phyloP scores from a whole-genome alignment of 2,797 vertebrate species.

The Lagodon rhomboides region DNA sequence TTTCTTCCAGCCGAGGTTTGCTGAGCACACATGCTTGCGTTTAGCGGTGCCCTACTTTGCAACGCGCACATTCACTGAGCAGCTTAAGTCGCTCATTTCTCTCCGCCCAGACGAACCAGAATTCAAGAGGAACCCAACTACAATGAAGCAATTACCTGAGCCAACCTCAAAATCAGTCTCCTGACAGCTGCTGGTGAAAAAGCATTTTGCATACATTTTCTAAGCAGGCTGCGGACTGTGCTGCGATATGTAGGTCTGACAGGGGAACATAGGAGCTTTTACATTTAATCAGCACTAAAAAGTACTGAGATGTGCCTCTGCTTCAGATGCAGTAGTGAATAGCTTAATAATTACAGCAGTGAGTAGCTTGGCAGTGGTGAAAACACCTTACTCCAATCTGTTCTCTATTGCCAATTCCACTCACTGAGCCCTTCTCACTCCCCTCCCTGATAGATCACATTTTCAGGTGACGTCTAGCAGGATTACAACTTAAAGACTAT shows the following conservation, averaged over 20 bases:
- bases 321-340: slow-evolving; percentile 14
- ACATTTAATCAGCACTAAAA: slow-evolving; percentile 11
- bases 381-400: background rate
- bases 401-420: background rate
- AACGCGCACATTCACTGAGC: background rate
- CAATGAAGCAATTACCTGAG: slow-evolving; percentile 14
- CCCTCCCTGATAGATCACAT: background rate
- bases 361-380: slow-evolving; percentile 15
- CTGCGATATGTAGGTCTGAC: background rate
- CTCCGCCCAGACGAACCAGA: background rate
- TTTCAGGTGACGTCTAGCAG: slow-evolving; percentile 23
- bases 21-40: slow-evolving; percentile 13
- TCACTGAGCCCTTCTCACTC: slow-evolving; percentile 4
- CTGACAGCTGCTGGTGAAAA: background rate
- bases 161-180: slow-evolving; percentile 12
- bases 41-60: background rate
- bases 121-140: background rate
- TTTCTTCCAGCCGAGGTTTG: slow-evolving; percentile 20
- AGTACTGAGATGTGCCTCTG: background rate
- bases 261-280: background rate
- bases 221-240: background rate
- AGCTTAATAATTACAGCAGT: slow-evolving; percentile 20
- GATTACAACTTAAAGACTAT: slow-evolving; percentile 31
- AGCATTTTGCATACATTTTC: background rate
- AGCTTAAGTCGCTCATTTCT: slow-evolving; percentile 10